Conservation (phyloP, 1,140 invertebrate genomes). For the Lethrus apterus region DNA sequence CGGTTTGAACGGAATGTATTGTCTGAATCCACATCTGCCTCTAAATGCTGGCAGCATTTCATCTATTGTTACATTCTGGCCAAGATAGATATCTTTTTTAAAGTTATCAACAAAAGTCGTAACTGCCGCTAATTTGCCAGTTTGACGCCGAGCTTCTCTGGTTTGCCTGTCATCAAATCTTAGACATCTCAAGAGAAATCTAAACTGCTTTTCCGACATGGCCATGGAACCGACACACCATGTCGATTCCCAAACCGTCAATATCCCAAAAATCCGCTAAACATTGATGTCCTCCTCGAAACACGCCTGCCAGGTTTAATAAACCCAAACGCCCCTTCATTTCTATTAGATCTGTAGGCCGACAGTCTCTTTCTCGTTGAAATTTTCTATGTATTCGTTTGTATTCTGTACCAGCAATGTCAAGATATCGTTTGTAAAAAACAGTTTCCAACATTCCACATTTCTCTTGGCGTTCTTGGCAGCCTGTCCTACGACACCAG, state of each 20-base stretch:
- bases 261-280: slow-evolving; percentile 5
- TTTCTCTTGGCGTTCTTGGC: slow-evolving; percentile 14
- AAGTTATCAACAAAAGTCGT: not conserved
- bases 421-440: slow-evolving; percentile 11
- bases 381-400: slow-evolving; percentile 14
- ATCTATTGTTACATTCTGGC: slow-evolving; percentile 25
- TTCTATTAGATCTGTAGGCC: slow-evolving; percentile 10
- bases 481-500: slow-evolving; percentile 10
- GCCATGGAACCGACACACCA: slow-evolving; percentile 29
- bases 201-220: slow-evolving; percentile 33
- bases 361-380: slow-evolving; percentile 12
- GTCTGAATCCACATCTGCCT: slow-evolving; percentile 39
- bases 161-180: slow-evolving; percentile 32
- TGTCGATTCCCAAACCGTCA: slow-evolving; percentile 31
- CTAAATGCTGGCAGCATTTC: slow-evolving; percentile 41
- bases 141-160: slow-evolving; percentile 24
- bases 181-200: slow-evolving; percentile 33
- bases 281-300: slow-evolving; percentile 10
- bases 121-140: slow-evolving; percentile 30
- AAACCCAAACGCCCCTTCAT: not conserved
- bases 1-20: slow-evolving; percentile 43
- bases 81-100: not conserved
- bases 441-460: slow-evolving; percentile 13
- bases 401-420: slow-evolving; percentile 10
- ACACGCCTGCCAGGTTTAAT: slow-evolving; percentile 5